Base-by-base conservation (phyloP, 2,113 vertebrate genomes). In the Apteryx owenii region DNA sequence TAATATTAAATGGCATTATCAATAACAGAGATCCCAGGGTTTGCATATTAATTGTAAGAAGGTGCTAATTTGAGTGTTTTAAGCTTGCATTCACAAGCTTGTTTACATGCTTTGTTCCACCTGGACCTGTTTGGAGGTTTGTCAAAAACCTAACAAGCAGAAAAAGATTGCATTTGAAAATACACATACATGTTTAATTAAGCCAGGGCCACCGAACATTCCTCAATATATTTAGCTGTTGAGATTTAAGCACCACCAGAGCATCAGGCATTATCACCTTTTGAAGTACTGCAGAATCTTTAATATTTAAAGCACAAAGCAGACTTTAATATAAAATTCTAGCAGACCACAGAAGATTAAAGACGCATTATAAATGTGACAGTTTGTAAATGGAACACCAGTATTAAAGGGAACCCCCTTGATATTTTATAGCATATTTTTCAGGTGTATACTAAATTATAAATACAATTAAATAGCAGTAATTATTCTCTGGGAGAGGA, bases 101-200 rank as follows among this genome's bases (percentile, higher is more conserved):
- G 98, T 99, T 99, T 99, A 99, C 98, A 99, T 98, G 98, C 98
- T 98, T 98, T 94, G 98, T 98, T 99, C 99, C 99, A 99, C 99
- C 98, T 99, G 99, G 98, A 98, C 98, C 98, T 99, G 99, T 99
- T 99, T 99, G 99, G 99, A 99, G 98, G 98, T 99, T 98, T 99
- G 99, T 99, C 99, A 99, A 98, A 99, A 99, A 98, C 98, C 98
- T 98, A 99, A 98, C 98, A 98, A 98, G 98, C 98, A 98, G 98
- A 99, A 99, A 98, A 99, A 99, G 98, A 99, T 98, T 99, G 97
- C 98, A 98, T 98, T 98, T 98, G 98, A 98, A 98, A 98, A 99
- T 98, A 98, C 97, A 98, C 99, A 99, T 99, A 98, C 99, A 99
- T 99, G 98, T 99, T 99, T 99, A 99, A 99, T 99, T 99, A 99